Base-by-base conservation (phyloP, 2,888 invertebrate species). In the Brachyptera risi region DNA sequence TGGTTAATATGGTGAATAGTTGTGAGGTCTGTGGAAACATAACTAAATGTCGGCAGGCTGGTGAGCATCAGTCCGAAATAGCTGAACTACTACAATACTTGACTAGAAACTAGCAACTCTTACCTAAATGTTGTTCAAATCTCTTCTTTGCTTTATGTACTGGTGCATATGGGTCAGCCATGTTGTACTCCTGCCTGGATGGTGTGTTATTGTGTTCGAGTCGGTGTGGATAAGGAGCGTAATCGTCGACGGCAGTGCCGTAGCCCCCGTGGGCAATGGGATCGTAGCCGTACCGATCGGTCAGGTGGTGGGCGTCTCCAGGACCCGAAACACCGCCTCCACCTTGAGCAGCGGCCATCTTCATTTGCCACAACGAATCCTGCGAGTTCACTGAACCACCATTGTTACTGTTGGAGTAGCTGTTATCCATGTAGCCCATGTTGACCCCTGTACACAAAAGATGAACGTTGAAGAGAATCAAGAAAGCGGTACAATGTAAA, bases 301-400 rank as follows among this genome's bases (percentile, higher is more conserved):
- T n/a, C n/a, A n/a, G n/a, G n/a, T n/a, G n/a, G 31, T 51, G 50
- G 31, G 26, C 26, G 13, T 51, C 50, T n/a, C n/a, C n/a, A n/a
- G n/a, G n/a, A n/a, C n/a, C n/a, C 2, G 17, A 17, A 15, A 23
- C 35, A 47, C 83, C 85, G 58, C 84, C 85, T 68, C 83, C 83
- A 69, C 85, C 86, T 11, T 83, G 80, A 1, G 81, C 83, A n/a
- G 88, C 89, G 1, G 88, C 89, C 83, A 89, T 89, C 77, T 94
- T 94, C 83, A 93, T 88, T 77, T 93, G 93, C 94, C 95, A 93
- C 71, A 95, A 78, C 38, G 94, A 94, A 75, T 94, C 93, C 76
- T 94, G 94, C 3, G 93, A 94, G 78, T 95, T 93, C 61, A 94
- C 93, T 70, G 93, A 93, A 68, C 94, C 94, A n/a, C 93, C 93